These are phyloP conservation scores for Pungitius pungitius DNA, from an alignment of 2,113 vertebrate genomes.

Conservation along the genomic window DNA sequence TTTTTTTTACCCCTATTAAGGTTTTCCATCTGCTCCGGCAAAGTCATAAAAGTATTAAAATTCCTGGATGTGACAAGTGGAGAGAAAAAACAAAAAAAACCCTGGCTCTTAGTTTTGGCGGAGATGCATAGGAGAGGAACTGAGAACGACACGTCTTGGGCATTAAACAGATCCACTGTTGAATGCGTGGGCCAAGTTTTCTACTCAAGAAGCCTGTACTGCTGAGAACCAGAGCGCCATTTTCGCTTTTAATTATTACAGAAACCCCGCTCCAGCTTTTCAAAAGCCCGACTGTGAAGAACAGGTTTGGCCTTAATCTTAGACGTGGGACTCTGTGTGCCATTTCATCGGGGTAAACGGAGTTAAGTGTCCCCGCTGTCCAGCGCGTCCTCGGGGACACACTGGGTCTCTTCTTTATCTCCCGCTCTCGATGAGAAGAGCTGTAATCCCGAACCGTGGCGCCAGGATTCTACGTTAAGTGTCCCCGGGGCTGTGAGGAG, in stretches of 20 bases:
- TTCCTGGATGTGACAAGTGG: constrained; percentile 42
- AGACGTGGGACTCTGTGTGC: constrained; percentile 35
- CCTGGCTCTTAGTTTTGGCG: constrained; percentile 27
- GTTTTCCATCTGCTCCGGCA: constrained; percentile 57
- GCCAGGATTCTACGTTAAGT: constrained; percentile 52
- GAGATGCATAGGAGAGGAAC: constrained; percentile 27
- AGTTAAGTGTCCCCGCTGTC: constrained; percentile 15
- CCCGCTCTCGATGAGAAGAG: constrained; percentile 44
- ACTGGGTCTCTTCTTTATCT: constrained; percentile 39
- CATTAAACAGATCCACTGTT: constrained; percentile 28
- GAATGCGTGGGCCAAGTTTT: constrained; percentile 27
- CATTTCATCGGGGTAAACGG: constrained; percentile 35
- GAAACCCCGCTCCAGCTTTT: constrained; percentile 29
- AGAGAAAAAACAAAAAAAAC: constrained; percentile 1
- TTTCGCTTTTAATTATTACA: constrained; percentile 30
- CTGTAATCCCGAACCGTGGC: constrained; percentile 58
- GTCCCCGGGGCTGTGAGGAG: constrained; percentile 47
- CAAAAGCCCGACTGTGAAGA: constrained; percentile 31
- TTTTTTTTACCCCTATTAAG: constrained; percentile 34
- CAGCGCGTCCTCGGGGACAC: constrained; percentile 17
- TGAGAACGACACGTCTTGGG: constrained; percentile 24
- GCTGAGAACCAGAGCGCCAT: constrained; percentile 10
- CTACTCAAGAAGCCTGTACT: background rate
- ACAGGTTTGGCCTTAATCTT: constrained; percentile 39
- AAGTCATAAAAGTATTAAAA: constrained; percentile 53